Conservation (phyloP, 2,888 invertebrate genomes). For the Amphimallon solstitiale region DNA sequence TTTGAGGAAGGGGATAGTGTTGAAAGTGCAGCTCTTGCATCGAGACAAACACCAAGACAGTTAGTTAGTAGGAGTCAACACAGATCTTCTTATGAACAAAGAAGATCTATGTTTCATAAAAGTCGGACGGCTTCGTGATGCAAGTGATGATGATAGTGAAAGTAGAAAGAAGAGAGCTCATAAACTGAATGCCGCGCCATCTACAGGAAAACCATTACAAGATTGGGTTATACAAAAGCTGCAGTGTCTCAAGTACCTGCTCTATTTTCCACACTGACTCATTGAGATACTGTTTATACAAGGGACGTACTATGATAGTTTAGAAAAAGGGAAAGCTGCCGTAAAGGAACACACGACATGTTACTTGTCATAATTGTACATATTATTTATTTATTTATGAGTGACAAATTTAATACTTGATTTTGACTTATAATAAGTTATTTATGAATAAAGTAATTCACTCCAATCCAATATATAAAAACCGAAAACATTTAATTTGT, state of each 20-base stretch:
- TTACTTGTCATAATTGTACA: background rate
- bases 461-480: too few species aligned
- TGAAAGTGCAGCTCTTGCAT: slow-evolving; percentile 38
- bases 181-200: slow-evolving; percentile 70
- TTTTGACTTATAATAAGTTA: slow-evolving; percentile 11
- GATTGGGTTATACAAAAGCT: slow-evolving; percentile 29
- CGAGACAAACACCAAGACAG: slow-evolving; percentile 49
- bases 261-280: slow-evolving; percentile 24
- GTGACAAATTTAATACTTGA: slow-evolving; percentile 9
- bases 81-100: slow-evolving; percentile 65
- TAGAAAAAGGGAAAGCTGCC: slow-evolving; percentile 4
- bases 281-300: too few species aligned
- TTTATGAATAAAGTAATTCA: slow-evolving; percentile 20
- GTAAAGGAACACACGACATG: background rate
- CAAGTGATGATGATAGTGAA: slow-evolving; percentile 89
- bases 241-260: slow-evolving; percentile 29
- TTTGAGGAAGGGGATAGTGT: slow-evolving; percentile 71
- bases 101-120: slow-evolving; percentile 76
- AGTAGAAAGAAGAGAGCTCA: slow-evolving; percentile 83
- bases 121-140: slow-evolving; percentile 87
- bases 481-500: too few species aligned
- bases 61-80: slow-evolving; percentile 58
- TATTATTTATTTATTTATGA: background rate
- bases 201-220: slow-evolving; percentile 54
- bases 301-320: too few species aligned